These are phyloP conservation scores for Stichopus chloronotus DNA, from an alignment of 35 echinoderm and acorn worm genomes.

Conservation along the genomic window DNA sequence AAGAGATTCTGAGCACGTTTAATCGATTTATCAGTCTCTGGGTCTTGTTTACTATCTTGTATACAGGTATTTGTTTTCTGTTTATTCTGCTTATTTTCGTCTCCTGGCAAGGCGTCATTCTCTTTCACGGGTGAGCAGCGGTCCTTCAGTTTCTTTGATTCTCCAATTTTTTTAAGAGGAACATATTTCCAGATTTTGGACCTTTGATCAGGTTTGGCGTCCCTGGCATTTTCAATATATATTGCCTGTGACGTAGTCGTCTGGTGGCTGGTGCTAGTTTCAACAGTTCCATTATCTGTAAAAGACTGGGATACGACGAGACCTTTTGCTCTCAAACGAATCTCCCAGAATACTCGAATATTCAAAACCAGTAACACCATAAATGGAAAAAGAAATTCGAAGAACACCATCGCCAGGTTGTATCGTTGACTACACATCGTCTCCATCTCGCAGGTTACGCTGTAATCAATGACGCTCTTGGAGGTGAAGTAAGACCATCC, in stretches of 20 bases:
- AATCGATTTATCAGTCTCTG: neutral
- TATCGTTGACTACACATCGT: constrained; percentile 37
- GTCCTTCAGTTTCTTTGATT: neutral
- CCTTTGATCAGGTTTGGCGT: neutral
- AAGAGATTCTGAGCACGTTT: neutral
- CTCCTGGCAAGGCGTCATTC: neutral
- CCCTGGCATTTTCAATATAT: neutral
- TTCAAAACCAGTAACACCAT: constrained; percentile 22
- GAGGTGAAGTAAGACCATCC: constrained; percentile 13
- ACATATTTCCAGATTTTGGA: neutral
- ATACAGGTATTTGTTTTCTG: neutral
- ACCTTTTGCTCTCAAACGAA: constrained; percentile 53
- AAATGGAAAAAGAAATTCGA: constrained; percentile 35
- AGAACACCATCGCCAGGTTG: constrained; percentile 27
- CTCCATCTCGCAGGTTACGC: constrained; percentile 32
- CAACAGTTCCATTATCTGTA: neutral
- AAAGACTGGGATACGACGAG: neutral
- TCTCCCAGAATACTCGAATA: constrained; percentile 38
- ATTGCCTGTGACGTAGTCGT: neutral
- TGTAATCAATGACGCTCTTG: constrained; percentile 26
- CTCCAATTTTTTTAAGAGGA: neutral
- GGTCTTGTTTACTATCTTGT: neutral
- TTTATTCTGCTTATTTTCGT: neutral
- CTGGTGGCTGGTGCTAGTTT: neutral
- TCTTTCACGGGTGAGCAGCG: neutral